Percentiles rank a stretch among this genome's conserved stretches.
Evolutionary conservation across 1,140 invertebrate genomes (phyloP).

Genomic region (Dinoponera quadriceps): DNA sequence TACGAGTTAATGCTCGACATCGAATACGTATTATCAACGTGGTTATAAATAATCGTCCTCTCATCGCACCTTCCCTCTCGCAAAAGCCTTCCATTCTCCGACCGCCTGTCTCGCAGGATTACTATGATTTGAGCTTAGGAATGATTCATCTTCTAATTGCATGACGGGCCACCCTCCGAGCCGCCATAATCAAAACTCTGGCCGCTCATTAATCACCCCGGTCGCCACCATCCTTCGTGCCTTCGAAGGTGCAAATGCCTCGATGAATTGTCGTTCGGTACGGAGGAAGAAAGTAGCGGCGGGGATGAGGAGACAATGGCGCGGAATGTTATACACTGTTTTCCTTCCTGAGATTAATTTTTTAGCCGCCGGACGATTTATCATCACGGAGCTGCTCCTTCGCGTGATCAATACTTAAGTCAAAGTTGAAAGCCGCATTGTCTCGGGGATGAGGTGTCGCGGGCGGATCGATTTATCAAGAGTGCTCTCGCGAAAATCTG

Average conservation of each 20-base stretch:
- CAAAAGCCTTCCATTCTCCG: conserved; percentile 71
- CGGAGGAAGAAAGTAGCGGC: conserved; percentile 41
- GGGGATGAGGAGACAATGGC: conserved; percentile 63
- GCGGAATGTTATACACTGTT: conserved; percentile 64
- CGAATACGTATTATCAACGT: conserved; percentile 30
- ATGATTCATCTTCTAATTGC: conserved; percentile 85
- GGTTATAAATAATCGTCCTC: conserved; percentile 49
- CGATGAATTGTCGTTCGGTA: conserved; percentile 56
- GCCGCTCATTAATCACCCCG: conserved; percentile 80
- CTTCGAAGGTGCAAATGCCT: conserved; percentile 70
- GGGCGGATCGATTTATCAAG: conserved; percentile 45
- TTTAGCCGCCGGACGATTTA: conserved; percentile 66
- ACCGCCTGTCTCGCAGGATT: conserved; percentile 75
- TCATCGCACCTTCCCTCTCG: conserved; percentile 58
- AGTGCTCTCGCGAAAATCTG: conserved; percentile 8
- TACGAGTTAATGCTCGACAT: conserved; percentile 36
- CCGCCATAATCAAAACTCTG: conserved; percentile 82
- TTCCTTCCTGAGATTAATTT: conserved; percentile 64
- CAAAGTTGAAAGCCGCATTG: conserved; percentile 57
- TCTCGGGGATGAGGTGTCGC: conserved; percentile 21
- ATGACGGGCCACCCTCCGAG: conserved; percentile 79
- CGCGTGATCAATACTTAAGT: conserved; percentile 57
- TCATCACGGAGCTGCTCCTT: conserved; percentile 47
- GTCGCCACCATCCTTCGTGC: conserved; percentile 61
- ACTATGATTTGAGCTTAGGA: conserved; percentile 82